A percentile compares a stretch with the other conserved stretches of the same genome.
Evolutionary conservation across 1,140 invertebrate genomes (phyloP).

Genomic region (Psilanteris sp.): DNA sequence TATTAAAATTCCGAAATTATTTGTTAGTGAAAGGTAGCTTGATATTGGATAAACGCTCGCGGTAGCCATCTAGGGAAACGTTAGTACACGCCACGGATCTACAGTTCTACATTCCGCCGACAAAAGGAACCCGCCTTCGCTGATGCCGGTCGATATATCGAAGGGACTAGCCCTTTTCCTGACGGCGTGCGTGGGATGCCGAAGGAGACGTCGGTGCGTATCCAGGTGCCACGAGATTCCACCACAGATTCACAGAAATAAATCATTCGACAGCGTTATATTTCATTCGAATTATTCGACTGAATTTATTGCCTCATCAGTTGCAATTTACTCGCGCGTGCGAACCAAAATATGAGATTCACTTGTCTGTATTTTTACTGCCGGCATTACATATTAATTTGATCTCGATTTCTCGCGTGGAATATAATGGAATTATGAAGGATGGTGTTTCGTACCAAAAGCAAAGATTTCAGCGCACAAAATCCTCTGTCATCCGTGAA

Average conservation of each 20-base stretch:
- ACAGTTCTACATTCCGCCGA: constrained; percentile 67
- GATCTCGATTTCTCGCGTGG: constrained; percentile 17
- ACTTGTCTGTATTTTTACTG: constrained; percentile 36
- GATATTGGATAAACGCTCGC: constrained; percentile 39
- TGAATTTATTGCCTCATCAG: constrained; percentile 45
- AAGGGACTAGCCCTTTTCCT: constrained; percentile 57
- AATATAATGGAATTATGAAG: constrained; percentile 27
- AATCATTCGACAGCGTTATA: constrained; percentile 41
- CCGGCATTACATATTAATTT: constrained; percentile 33
- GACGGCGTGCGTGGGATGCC: constrained; percentile 63
- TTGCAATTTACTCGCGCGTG: constrained; percentile 51
- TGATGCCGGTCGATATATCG: constrained; percentile 54
- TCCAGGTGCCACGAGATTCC: constrained; percentile 55
- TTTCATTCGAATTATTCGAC: constrained; percentile 55
- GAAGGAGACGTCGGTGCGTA: constrained; percentile 52
- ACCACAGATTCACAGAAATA: constrained; percentile 45
- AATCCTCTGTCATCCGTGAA: too few relatives aligned
- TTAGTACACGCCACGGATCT: constrained; percentile 48
- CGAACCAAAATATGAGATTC: constrained; percentile 37
- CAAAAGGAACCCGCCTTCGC: constrained; percentile 60
- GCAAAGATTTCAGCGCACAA: too few relatives aligned
- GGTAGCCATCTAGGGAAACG: constrained; percentile 60
- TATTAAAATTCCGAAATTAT: too few relatives aligned
- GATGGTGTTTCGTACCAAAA: too few relatives aligned
- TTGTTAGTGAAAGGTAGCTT: constrained; percentile 30